These are phyloP conservation scores for Drosophila varians DNA, from an alignment of 1,140 invertebrate species.

Conservation along the genomic window DNA sequence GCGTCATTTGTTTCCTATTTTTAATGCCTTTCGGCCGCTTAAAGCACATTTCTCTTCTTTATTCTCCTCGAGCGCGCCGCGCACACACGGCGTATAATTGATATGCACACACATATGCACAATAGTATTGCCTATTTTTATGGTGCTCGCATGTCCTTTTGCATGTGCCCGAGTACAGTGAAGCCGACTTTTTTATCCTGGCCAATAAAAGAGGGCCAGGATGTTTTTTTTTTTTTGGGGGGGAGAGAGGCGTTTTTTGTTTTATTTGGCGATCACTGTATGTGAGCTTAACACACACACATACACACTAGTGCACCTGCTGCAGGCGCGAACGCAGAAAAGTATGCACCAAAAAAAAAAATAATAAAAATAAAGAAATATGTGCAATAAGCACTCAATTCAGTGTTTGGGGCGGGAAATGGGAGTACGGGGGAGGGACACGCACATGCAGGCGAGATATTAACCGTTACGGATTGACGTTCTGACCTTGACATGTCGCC, in stretches of 20 bases:
- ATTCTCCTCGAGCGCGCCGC: not conserved
- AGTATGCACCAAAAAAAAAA: conserved; percentile 40
- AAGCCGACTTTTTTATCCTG: not conserved
- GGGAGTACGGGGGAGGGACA: not conserved
- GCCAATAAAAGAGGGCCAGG: too few species aligned
- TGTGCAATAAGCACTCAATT: conserved; percentile 52
- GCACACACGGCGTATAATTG: conserved; percentile 49
- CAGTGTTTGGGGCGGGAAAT: too few species aligned
- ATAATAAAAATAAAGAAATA: conserved; percentile 16
- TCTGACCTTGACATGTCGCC: conserved; percentile 63
- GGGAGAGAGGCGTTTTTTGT: too few species aligned
- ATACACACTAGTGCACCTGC: not conserved
- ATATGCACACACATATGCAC: conserved; percentile 13
- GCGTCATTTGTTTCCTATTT: conserved; percentile 54
- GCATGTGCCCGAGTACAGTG: conserved; percentile 4
- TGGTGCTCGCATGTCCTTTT: conserved; percentile 1
- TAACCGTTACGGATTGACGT: conserved; percentile 32
- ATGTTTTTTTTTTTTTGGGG: not conserved
- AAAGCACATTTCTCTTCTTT: conserved; percentile 18
- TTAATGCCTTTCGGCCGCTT: conserved; percentile 35
- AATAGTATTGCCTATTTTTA: conserved; percentile 32
- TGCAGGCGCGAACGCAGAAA: conserved; percentile 50
- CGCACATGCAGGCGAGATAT: conserved; percentile 21
- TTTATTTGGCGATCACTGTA: conserved; percentile 3
- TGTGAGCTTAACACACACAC: not conserved